phyloP scores from a whole-genome alignment of 2,888 invertebrate genomes.

The Stenichneumon culpator region DNA sequence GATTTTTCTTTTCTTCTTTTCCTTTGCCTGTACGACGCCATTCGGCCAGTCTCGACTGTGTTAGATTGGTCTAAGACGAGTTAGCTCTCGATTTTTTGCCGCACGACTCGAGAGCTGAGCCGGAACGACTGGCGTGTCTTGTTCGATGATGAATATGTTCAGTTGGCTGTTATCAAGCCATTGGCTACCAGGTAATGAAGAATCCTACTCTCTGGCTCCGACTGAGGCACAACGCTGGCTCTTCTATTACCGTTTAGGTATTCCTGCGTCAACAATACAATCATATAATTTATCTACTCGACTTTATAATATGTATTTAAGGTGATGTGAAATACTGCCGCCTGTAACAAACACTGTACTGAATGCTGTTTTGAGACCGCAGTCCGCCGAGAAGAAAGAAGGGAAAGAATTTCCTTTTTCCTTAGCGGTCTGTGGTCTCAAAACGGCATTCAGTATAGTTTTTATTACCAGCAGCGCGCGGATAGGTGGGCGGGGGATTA shows the following conservation, averaged over 20 bases:
- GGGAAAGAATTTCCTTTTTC: too few species aligned
- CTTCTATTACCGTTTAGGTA: slow-evolving; percentile 83
- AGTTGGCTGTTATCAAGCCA: slow-evolving; percentile 86
- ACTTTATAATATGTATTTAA: not conserved
- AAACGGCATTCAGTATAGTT: too few species aligned
- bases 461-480: too few species aligned
- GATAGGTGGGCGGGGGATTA: too few species aligned
- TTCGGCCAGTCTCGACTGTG: slow-evolving; percentile 5
- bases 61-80: slow-evolving; percentile 35
- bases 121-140: slow-evolving; percentile 5
- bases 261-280: slow-evolving; percentile 78
- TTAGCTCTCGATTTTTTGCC: slow-evolving; percentile 25
- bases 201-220: slow-evolving; percentile 87
- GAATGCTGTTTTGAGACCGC: too few species aligned
- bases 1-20: slow-evolving; percentile 13
- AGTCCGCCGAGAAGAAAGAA: too few species aligned
- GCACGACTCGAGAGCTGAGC: slow-evolving; percentile 38
- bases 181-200: slow-evolving; percentile 87
- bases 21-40: slow-evolving; percentile 20
- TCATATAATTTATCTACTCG: not conserved
- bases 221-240: slow-evolving; percentile 84
- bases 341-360: too few species aligned
- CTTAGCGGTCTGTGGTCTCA: too few species aligned
- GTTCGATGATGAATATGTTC: slow-evolving; percentile 63
- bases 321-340: too few species aligned